phyloP scores from a whole-genome alignment of 1,140 invertebrate species.

The Microplitis mediator region DNA sequence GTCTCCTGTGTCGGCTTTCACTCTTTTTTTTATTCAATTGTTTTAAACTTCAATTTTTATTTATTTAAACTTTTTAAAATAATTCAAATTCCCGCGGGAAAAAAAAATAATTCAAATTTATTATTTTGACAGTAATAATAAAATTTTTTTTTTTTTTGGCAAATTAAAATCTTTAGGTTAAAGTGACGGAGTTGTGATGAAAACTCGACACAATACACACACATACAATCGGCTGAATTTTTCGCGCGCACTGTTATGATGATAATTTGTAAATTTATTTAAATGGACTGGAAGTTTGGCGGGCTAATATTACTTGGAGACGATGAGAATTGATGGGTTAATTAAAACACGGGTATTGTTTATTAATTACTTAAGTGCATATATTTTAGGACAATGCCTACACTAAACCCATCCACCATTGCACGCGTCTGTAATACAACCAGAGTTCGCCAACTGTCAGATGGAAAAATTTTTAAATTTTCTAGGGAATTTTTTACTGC shows the following conservation, averaged over 20 bases:
- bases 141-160: too few species aligned
- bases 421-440: conserved; percentile 39
- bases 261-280: neutral
- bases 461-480: neutral
- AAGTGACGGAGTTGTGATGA: too few species aligned
- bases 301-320: too few species aligned
- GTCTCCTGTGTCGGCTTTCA: neutral
- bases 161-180: too few species aligned
- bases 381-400: conserved; percentile 42
- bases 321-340: too few species aligned
- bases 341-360: neutral
- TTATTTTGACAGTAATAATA: neutral
- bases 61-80: too few species aligned
- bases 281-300: neutral
- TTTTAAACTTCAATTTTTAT: neutral
- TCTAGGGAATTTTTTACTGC: neutral
- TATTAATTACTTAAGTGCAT: conserved; percentile 19
- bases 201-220: neutral
- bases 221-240: neutral
- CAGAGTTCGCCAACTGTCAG: conserved; percentile 28
- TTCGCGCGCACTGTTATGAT: conserved; percentile 15
- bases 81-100: too few species aligned
- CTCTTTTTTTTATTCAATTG: conserved; percentile 1
- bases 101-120: neutral
- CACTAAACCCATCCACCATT: conserved; percentile 40